A percentile compares a stretch with the other conserved stretches of the same genome.
phyloP scores from a whole-genome alignment of 2,113 vertebrate genomes.

The Asarcornis scutulata region DNA sequence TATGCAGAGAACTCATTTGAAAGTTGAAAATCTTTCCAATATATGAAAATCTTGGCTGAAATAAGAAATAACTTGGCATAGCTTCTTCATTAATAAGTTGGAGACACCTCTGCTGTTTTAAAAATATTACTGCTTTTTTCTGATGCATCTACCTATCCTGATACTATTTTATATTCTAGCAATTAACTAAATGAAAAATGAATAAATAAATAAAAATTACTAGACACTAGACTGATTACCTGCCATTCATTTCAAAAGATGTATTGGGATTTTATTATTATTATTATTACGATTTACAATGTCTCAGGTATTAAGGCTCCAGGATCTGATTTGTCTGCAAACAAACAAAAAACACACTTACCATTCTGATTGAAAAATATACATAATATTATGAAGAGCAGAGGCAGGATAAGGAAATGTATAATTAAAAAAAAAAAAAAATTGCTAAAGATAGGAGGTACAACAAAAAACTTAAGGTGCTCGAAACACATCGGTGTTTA shows the following conservation, averaged over 20 bases:
- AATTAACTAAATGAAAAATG: background rate
- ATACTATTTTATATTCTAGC: background rate
- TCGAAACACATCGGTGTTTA: slow-evolving; percentile 28
- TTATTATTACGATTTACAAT: background rate
- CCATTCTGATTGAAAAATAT: slow-evolving; percentile 58
- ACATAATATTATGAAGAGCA: slow-evolving; percentile 21
- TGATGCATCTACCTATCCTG: background rate
- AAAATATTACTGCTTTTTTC: background rate
- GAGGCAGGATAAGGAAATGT: background rate
- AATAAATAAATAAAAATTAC: rapidly evolving
- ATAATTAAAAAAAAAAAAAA: slow-evolving; percentile 37
- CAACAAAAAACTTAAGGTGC: background rate
- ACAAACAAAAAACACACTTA: too few species aligned
- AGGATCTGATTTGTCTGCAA: background rate
- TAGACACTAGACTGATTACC: background rate
- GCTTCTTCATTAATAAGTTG: background rate
- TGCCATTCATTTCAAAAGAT: background rate
- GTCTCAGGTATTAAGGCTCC: background rate
- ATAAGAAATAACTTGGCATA: background rate
- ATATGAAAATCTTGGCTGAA: background rate
- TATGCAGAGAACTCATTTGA: background rate
- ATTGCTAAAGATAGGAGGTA: background rate
- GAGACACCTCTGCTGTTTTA: background rate
- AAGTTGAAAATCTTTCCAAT: background rate
- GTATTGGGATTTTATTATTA: background rate